Evolutionary conservation across 37 sponge, comb jelly and placozoan genomes (phyloP).

Genomic region (Diacarnus erythraeanus): DNA sequence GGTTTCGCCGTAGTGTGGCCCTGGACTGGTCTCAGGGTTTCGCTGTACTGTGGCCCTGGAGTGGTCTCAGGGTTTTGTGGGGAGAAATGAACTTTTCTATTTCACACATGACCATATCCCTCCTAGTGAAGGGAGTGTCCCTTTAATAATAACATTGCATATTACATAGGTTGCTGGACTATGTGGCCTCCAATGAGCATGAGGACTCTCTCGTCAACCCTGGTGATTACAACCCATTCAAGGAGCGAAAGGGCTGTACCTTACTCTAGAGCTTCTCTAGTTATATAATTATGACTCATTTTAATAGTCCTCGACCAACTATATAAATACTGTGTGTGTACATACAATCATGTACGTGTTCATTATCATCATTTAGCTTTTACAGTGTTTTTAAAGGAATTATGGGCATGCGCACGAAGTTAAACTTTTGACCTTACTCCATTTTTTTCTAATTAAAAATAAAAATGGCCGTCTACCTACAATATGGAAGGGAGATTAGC

Average conservation of each 20-base stretch:
- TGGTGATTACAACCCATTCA: constrained; percentile 61
- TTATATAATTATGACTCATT: too few relatives aligned
- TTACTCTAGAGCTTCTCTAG: constrained; percentile 34
- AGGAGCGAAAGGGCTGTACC: constrained; percentile 45
- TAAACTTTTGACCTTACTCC: neutral
- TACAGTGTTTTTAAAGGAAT: neutral
- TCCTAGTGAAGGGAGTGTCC: neutral
- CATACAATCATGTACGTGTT: too few relatives aligned
- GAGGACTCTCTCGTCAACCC: constrained; percentile 59
- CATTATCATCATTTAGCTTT: neutral
- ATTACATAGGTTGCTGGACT: constrained; percentile 38
- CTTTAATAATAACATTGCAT: neutral
- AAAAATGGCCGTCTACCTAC: constrained; percentile 11
- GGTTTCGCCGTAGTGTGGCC: too few relatives aligned
- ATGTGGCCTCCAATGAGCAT: constrained; percentile 36
- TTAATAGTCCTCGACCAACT: too few relatives aligned
- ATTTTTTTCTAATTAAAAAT: too few relatives aligned
- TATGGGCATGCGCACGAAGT: neutral
- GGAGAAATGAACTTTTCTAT: too few relatives aligned
- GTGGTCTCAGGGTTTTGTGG: too few relatives aligned
- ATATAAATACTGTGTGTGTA: too few relatives aligned
- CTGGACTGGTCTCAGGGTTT: too few relatives aligned
- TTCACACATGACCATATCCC: too few relatives aligned
- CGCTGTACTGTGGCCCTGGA: too few relatives aligned
- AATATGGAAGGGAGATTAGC: neutral